Evolutionary conservation across 2,113 vertebrate genomes (phyloP), one percentile per base, ranked within the genome.

Genomic region (Merops nubicus): DNA sequence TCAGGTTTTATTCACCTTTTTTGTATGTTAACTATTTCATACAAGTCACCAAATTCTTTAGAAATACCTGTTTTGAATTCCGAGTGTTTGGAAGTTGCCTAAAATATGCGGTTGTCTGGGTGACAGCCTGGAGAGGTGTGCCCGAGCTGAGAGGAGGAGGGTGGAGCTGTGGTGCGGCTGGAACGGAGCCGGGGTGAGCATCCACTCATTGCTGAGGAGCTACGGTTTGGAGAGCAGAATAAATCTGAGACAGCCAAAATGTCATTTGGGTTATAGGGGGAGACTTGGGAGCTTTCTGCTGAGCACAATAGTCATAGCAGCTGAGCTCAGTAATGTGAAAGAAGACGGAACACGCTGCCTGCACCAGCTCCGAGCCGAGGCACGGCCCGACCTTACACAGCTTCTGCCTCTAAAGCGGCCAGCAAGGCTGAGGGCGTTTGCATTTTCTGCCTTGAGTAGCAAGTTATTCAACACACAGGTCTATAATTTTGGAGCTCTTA

Each of bases 121-220:
- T 94, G 85, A 56, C 57, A 64, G 78, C 29, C 74, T n/a, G 40
- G 65, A 72, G 73, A 67, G 23, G 18, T 17, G 1, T 68, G 25
- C 54, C 68, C 13, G 45, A 15, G 31, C 29, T 15, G 47, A 67
- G 59, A 62, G 56, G 57, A 90, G 79, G 63, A 74, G 59, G 63
- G 8, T 50, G 81, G 43, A 69, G 63, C 45, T 80, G 31, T 7
- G 2, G 26, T 29, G 70, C 3, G 12, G 23, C 8, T 57, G 31
- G 31, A 25, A 16, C 0, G 0, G 60, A 85, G 64, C 42, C 2
- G 7, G 21, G 40, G 17, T 51, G n/a, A 16, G 5, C 22, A 62
- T 69, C 31, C 38, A 14, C 33, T 67, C 5, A 1, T 59, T 72
- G n/a, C 29, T 34, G 31, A 70, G 2, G 20, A 92, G 21, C 0